phyloP scores from a whole-genome alignment of 1,140 invertebrate species.

The Apis mellifera region DNA sequence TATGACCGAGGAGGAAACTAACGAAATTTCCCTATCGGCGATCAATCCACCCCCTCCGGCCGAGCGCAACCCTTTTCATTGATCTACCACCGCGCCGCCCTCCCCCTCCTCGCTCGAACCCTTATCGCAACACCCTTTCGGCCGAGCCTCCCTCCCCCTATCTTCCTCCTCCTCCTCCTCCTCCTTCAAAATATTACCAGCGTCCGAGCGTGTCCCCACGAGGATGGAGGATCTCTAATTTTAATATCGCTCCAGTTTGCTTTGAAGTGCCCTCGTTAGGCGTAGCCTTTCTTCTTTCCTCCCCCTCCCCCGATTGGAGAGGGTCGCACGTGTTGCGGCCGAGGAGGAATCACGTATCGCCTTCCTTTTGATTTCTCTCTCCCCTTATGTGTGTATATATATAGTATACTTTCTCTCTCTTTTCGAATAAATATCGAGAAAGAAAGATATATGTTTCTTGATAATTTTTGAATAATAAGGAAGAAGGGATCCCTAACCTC shows the following conservation, averaged over 20 bases:
- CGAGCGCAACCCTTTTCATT: slow-evolving; percentile 75
- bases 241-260: slow-evolving; percentile 76
- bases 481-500: slow-evolving; percentile 72
- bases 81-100: slow-evolving; percentile 69
- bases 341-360: slow-evolving; percentile 50
- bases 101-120: slow-evolving; percentile 72
- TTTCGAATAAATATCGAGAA: too few relatives aligned
- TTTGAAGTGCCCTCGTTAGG: slow-evolving; percentile 73
- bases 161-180: slow-evolving; percentile 50
- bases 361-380: not conserved
- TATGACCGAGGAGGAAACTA: slow-evolving; percentile 78
- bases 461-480: too few relatives aligned
- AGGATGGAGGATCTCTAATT: slow-evolving; percentile 71
- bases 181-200: slow-evolving; percentile 73
- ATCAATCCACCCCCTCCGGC: slow-evolving; percentile 73
- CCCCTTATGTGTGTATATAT: too few relatives aligned
- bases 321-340: slow-evolving; percentile 60
- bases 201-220: slow-evolving; percentile 57
- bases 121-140: slow-evolving; percentile 78
- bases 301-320: slow-evolving; percentile 7
- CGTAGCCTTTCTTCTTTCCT: slow-evolving; percentile 59
- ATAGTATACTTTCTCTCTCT: too few relatives aligned
- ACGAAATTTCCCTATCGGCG: slow-evolving; percentile 80
- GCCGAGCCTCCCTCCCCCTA: slow-evolving; percentile 54
- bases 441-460: too few relatives aligned